Percentiles rank a stretch among this genome's conserved stretches.
Conservation (phyloP, 2,113 vertebrate genomes). For the Hydropotes inermis region DNA sequence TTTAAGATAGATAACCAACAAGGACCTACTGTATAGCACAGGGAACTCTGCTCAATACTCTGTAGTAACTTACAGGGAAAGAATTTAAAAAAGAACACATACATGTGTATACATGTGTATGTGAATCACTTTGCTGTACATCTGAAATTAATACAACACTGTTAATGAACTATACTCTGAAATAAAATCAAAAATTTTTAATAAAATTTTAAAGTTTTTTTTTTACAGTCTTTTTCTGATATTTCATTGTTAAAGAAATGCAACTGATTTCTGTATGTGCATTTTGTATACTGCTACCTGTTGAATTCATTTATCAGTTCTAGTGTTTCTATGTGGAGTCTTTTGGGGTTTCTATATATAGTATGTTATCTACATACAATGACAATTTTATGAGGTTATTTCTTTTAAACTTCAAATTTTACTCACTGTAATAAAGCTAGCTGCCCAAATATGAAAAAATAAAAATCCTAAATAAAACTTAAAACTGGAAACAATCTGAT, state of each 20-base stretch:
- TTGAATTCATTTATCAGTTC: background rate
- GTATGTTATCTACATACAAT: background rate
- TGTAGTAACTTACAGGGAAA: background rate
- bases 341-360: background rate
- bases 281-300: background rate
- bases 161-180: background rate
- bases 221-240: background rate
- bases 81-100: background rate
- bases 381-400: background rate
- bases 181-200: background rate
- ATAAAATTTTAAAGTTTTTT: background rate
- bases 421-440: background rate
- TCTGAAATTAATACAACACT: background rate
- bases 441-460: background rate
- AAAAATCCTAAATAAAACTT: slow-evolving; percentile 6
- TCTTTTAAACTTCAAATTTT: background rate
- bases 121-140: background rate
- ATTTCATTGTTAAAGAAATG: background rate
- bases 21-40: background rate
- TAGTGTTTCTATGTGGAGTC: background rate
- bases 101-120: background rate
- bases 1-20: background rate
- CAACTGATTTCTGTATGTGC: background rate
- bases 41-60: background rate
- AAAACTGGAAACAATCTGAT: background rate